Conservation (phyloP, 2,888 invertebrate species). For the Drosophila heteroneura region DNA sequence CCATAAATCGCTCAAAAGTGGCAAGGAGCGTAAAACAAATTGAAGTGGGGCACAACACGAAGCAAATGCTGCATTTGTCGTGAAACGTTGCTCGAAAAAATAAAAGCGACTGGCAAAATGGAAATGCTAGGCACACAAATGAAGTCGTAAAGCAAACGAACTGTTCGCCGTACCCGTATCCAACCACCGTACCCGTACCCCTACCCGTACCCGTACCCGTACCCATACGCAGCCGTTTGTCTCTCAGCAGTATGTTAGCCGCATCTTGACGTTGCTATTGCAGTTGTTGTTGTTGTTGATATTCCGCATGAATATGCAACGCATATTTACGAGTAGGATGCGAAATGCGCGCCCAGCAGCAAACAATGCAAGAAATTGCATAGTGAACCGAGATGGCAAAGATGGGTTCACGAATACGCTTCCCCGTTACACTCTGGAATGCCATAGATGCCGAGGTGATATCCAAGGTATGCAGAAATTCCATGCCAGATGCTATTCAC, state of each 20-base stretch:
- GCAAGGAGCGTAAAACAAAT: conserved; percentile 77
- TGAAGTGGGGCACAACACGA: conserved; percentile 53
- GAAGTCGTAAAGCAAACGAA: conserved; percentile 76
- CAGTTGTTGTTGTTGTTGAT: conserved; percentile 23
- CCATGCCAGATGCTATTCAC: conserved; percentile 1
- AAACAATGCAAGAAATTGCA: conserved; percentile 45
- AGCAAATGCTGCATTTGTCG: conserved; percentile 55
- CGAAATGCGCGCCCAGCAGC: conserved; percentile 34
- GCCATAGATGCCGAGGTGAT: conserved; percentile 20
- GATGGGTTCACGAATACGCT: conserved; percentile 23
- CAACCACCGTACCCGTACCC: neutral
- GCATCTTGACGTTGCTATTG: conserved; percentile 7
- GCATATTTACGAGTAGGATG: conserved; percentile 67
- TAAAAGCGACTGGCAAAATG: conserved; percentile 41
- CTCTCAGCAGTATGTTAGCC: conserved; percentile 26
- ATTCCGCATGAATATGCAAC: conserved; percentile 70
- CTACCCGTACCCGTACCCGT: neutral
- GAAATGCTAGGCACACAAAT: conserved; percentile 76
- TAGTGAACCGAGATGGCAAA: conserved; percentile 25
- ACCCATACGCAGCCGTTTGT: conserved; percentile 15
- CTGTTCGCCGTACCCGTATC: conserved; percentile 42
- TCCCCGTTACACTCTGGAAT: conserved; percentile 8
- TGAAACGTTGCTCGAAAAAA: conserved; percentile 29
- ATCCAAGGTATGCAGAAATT: conserved; percentile 30
- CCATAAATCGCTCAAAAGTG: conserved; percentile 79